Evolutionary conservation across 2,888 invertebrate species (phyloP), one percentile per base, ranked within the genome.

Genomic region (Zaprionus lineosus): DNA sequence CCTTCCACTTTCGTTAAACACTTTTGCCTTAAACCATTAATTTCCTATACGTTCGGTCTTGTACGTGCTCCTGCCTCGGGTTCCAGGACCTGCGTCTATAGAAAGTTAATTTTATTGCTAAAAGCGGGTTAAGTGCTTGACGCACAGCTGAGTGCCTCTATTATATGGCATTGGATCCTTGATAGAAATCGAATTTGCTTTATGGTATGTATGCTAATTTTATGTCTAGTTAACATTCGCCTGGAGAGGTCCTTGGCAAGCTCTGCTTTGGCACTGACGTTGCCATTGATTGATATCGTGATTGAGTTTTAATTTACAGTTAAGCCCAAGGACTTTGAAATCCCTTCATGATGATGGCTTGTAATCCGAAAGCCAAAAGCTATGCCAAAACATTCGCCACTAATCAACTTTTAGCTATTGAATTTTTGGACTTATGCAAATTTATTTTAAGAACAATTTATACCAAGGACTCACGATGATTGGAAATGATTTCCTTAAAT

Each of bases 1-100:
- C 51, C 60, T 48, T 67, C 57, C 68, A 70, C 58, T 82, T 82
- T 78, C 73, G 76, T 86, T 86, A 87, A 87, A 87, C 83, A 87
- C 87, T 87, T 86, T 84, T 86, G 86, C 86, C 83, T 85, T 87
- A 86, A 86, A 81, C 87, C 87, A 87, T 87, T 87, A 87, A 87
- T 87, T 87, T 86, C 73, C 75, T 78, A 82, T 78, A 81, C 65
- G 81, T 61, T 71, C 76, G 69, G 52, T n/a, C 70, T 62, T 55
- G 75, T 65, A 77, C 81, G 72, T 75, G 74, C 65, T n/a, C n/a
- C n/a, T 78, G 34, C 19, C 44, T 37, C n/a, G 48, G 58, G 52
- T 50, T 41, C 50, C 62, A 44, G 56, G 19, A 41, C 50, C 60
- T 29, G 44, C 55, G 43, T 69, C 74, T 65, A 68, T 66, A 40